Conservation (phyloP, 2,113 vertebrate genomes). For the Microtus oregoni region DNA sequence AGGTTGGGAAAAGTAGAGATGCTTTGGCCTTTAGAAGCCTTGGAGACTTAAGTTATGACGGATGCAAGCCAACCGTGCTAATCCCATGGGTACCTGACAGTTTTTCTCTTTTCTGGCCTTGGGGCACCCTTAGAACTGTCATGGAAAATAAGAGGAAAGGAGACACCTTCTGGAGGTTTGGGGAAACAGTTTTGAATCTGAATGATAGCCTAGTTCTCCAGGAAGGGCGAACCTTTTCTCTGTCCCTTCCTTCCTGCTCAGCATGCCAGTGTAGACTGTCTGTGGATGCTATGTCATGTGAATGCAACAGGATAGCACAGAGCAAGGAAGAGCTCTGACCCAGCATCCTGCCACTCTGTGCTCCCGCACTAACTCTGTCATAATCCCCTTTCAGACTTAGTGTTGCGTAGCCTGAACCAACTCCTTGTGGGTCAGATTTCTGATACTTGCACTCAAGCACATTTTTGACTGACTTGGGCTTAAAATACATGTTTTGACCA, state of each 20-base stretch:
- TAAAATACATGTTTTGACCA: background rate
- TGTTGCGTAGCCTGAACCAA: background rate
- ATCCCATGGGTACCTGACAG: background rate
- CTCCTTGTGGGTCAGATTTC: background rate
- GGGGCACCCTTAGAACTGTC: background rate
- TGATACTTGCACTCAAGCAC: background rate
- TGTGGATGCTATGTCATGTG: background rate
- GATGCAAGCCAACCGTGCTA: background rate
- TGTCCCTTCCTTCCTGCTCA: too few relatives aligned
- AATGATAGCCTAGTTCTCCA: background rate
- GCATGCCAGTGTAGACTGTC: background rate
- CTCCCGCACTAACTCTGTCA: background rate
- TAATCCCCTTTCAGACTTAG: background rate
- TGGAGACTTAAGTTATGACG: background rate
- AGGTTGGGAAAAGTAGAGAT: background rate
- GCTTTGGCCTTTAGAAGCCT: background rate
- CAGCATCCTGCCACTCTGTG: background rate
- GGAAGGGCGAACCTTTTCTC: background rate
- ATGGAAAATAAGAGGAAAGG: background rate
- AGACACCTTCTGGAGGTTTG: background rate
- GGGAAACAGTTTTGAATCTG: conserved; percentile 34
- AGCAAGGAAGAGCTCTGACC: conserved; percentile 1
- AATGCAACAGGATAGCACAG: background rate
- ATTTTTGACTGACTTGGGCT: background rate
- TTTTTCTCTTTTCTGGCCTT: background rate